Conservation (phyloP, 2,797 vertebrate species). For the Lutjanus argentimaculatus region DNA sequence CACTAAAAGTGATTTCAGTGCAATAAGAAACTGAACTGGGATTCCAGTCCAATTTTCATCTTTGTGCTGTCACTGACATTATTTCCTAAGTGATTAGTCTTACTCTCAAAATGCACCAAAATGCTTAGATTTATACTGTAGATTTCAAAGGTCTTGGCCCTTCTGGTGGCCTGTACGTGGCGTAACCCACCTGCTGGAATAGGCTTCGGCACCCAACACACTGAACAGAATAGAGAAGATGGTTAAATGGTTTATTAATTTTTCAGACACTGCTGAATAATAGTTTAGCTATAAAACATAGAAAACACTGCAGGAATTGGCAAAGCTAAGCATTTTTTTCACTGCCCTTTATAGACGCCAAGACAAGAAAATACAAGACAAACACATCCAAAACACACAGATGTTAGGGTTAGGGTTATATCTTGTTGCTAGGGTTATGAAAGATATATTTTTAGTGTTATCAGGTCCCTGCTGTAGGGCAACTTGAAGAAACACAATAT, state of each 20-base stretch:
- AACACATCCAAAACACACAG: background rate
- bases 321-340: background rate
- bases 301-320: background rate
- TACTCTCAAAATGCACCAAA: too few species aligned
- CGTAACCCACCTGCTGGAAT: background rate
- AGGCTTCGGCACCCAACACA: background rate
- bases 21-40: too few species aligned
- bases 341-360: background rate
- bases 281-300: background rate
- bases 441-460: too few species aligned
- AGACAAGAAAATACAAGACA: background rate
- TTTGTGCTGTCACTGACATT: too few species aligned
- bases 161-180: background rate
- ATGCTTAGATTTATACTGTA: too few species aligned
- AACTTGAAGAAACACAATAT: too few species aligned
- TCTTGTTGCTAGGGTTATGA: too few species aligned
- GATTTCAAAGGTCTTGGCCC: too few species aligned
- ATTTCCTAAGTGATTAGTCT: too few species aligned
- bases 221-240: background rate
- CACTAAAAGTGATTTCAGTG: too few species aligned
- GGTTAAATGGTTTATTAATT: background rate
- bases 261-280: slow-evolving; percentile 18
- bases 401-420: background rate
- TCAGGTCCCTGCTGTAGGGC: too few species aligned
- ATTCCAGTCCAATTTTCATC: too few species aligned